A percentile compares a stretch with the other conserved stretches of the same genome.
phyloP scores from a whole-genome alignment of 2,888 invertebrate genomes.

The Volucella inflata region DNA sequence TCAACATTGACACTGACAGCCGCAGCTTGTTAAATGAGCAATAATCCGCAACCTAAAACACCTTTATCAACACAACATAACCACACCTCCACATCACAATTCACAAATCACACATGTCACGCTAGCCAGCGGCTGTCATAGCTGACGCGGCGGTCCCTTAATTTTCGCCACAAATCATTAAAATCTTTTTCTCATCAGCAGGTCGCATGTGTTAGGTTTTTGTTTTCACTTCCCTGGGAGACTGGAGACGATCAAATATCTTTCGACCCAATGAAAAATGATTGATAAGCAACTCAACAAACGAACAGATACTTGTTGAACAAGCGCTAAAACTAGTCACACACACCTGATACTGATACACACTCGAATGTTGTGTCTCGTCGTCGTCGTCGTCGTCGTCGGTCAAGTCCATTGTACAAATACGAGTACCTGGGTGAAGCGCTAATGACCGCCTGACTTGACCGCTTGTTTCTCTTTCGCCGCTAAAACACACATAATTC shows the following conservation, averaged over 20 bases:
- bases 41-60: slow-evolving; percentile 6
- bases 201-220: slow-evolving; percentile 21
- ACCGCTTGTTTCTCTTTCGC: slow-evolving; percentile 27
- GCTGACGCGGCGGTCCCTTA: slow-evolving; percentile 3
- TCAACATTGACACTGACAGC: neutral
- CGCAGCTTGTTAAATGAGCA: neutral
- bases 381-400: no score
- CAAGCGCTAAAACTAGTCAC: slow-evolving; percentile 59
- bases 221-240: neutral
- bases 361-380: no score
- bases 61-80: slow-evolving; percentile 5
- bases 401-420: neutral
- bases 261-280: slow-evolving; percentile 52
- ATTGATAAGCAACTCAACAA: slow-evolving; percentile 50
- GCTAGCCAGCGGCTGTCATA: no score
- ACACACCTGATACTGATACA: slow-evolving; percentile 5
- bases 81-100: slow-evolving; percentile 39
- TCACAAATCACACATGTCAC: neutral
- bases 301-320: slow-evolving; percentile 48
- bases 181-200: slow-evolving; percentile 45
- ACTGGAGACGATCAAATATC: slow-evolving; percentile 46
- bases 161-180: slow-evolving; percentile 54
- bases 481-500: slow-evolving; percentile 51
- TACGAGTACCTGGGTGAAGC: slow-evolving; percentile 26
- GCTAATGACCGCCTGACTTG: slow-evolving; percentile 41